Conservation (phyloP, 2,113 vertebrate species). For the Mugil cephalus region DNA sequence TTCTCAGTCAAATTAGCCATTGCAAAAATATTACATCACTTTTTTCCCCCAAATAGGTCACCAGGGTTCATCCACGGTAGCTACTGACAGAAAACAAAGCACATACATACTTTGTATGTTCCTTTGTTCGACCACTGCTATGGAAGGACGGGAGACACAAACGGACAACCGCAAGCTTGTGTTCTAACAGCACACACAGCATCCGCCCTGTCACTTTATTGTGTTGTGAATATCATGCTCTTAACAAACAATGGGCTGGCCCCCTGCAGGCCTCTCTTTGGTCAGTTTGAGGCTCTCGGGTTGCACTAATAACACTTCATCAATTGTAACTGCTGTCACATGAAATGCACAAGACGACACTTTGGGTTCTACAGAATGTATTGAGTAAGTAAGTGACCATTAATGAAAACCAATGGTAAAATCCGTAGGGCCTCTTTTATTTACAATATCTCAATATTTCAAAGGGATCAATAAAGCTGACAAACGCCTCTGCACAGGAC, state of each 20-base stretch:
- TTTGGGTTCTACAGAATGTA: background rate
- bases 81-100: background rate
- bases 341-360: background rate
- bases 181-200: conserved; percentile 47
- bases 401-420: too few species aligned
- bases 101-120: background rate
- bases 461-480: too few species aligned
- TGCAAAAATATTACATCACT: background rate
- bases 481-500: too few species aligned
- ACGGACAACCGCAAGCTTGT: conserved; percentile 9
- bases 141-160: background rate
- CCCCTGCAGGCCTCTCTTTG: conserved; percentile 16
- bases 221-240: conserved; percentile 42
- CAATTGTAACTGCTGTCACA: background rate
- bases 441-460: too few species aligned
- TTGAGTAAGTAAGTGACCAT: too few species aligned
- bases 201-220: conserved; percentile 3
- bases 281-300: conserved; percentile 16
- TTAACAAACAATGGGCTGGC: conserved; percentile 48
- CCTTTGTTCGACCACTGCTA: background rate
- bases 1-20: background rate
- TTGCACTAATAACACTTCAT: conserved; percentile 18
- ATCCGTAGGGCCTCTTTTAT: too few species aligned
- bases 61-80: background rate
- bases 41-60: background rate